A percentile compares a stretch with the other conserved stretches of the same genome.
Conservation (phyloP, 2,888 invertebrate species). For the Xanthia togata region DNA sequence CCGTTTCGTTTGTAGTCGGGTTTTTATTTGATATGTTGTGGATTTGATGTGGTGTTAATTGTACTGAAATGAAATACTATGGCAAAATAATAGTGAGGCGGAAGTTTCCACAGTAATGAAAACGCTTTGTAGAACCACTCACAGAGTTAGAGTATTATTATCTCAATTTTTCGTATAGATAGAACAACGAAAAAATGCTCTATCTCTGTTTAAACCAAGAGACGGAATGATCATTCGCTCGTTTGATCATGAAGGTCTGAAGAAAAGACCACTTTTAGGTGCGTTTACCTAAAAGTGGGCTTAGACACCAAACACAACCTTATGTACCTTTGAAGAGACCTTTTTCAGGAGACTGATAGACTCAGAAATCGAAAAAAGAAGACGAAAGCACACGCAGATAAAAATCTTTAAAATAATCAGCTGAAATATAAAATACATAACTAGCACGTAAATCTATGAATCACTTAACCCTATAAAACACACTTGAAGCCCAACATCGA, state of each 20-base stretch:
- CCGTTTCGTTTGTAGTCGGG: slow-evolving; percentile 71
- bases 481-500: slow-evolving; percentile 35
- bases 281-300: no score
- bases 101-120: background rate
- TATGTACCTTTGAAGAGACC: background rate
- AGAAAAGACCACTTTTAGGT: no score
- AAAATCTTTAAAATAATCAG: background rate
- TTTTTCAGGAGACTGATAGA: background rate
- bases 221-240: background rate
- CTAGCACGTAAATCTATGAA: slow-evolving; percentile 24
- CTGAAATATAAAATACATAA: background rate
- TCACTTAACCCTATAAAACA: slow-evolving; percentile 48
- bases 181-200: background rate
- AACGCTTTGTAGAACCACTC: background rate
- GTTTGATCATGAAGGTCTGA: background rate
- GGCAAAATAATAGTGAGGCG: background rate
- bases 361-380: background rate
- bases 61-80: background rate
- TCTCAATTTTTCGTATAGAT: background rate
- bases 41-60: slow-evolving; percentile 49
- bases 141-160: background rate
- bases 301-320: no score
- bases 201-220: background rate
- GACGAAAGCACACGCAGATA: background rate
- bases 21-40: slow-evolving; percentile 54